Evolutionary conservation across 2,113 vertebrate genomes (phyloP), one percentile per base, ranked within the genome.

Genomic region (Sinocyclocheilus anophthalmus): DNA sequence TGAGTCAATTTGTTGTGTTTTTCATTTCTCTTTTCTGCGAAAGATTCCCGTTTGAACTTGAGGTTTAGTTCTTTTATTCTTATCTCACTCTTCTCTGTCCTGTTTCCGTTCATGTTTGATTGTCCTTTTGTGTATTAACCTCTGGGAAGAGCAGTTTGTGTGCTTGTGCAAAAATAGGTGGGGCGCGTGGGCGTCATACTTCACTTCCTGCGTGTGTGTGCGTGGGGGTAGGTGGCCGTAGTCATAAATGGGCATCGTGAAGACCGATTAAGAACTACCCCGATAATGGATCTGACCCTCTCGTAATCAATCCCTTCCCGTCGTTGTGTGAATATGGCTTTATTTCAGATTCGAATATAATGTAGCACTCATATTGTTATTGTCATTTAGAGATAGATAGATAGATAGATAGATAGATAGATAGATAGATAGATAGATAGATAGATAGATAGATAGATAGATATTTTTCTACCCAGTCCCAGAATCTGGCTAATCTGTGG

Each of bases 181-280:
- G n/a, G n/a, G n/a, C n/a, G n/a, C n/a, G n/a, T n/a, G n/a, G n/a
- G n/a, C n/a, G n/a, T n/a, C n/a, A n/a, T n/a, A n/a, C n/a, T n/a
- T n/a, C n/a, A n/a, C n/a, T n/a, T n/a, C n/a, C n/a, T n/a, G n/a
- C n/a, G n/a, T n/a, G n/a, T n/a, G n/a, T n/a, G n/a, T n/a, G n/a
- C n/a, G n/a, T n/a, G n/a, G n/a, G n/a, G n/a, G n/a, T n/a, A n/a
- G n/a, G n/a, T n/a, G n/a, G n/a, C n/a, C n/a, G n/a, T n/a, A n/a
- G n/a, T n/a, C n/a, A n/a, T n/a, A n/a, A n/a, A n/a, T n/a, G n/a
- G 82, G 67, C 72, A 87, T 87, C 48, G 75, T 78, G 20, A 65
- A 90, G 85, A 50, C 73, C 24, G 24, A 83, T 87, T 88, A 88
- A 88, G 73, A 85, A 90, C 85, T 86, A 86, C 85, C 61, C 65